These are phyloP conservation scores for Nesoenas mayeri DNA, from an alignment of 2,113 vertebrate species.

Conservation along the genomic window DNA sequence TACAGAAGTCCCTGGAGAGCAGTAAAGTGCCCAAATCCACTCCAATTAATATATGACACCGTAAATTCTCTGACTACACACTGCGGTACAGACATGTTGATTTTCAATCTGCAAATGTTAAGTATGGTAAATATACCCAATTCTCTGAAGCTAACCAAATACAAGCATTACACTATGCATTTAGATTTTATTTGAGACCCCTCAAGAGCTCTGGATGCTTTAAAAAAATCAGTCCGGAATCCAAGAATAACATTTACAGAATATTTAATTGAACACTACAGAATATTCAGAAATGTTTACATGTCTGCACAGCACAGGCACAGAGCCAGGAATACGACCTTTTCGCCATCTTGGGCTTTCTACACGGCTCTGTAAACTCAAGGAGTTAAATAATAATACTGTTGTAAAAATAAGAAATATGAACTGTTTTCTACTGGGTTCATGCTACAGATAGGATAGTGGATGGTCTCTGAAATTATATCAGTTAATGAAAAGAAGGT, in stretches of 20 bases:
- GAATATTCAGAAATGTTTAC: constrained; percentile 46
- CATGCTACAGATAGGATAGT: not conserved
- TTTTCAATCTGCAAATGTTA: constrained; percentile 64
- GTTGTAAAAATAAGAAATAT: not conserved
- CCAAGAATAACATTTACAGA: constrained; percentile 66
- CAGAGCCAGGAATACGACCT: constrained; percentile 34
- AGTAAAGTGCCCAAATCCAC: constrained; percentile 56
- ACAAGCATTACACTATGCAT: constrained; percentile 40
- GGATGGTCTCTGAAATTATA: not conserved
- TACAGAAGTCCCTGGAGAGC: constrained; percentile 20
- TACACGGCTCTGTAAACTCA: constrained; percentile 8
- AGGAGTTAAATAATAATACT: not conserved
- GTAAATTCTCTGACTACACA: constrained; percentile 35
- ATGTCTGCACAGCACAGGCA: not conserved
- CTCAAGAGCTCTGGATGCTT: constrained; percentile 51
- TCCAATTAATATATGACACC: constrained; percentile 54
- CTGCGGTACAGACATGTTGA: constrained; percentile 59
- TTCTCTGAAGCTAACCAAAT: constrained; percentile 58
- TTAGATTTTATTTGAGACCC: constrained; percentile 62
- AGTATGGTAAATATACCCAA: constrained; percentile 61
- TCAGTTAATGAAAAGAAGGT: not conserved
- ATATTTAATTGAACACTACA: constrained; percentile 45
- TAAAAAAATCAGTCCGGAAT: constrained; percentile 3
- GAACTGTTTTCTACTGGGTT: not conserved
- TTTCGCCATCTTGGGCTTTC: constrained; percentile 17